Base-by-base conservation (phyloP, 1,140 invertebrate species). In the Heterodera schachtii region DNA sequence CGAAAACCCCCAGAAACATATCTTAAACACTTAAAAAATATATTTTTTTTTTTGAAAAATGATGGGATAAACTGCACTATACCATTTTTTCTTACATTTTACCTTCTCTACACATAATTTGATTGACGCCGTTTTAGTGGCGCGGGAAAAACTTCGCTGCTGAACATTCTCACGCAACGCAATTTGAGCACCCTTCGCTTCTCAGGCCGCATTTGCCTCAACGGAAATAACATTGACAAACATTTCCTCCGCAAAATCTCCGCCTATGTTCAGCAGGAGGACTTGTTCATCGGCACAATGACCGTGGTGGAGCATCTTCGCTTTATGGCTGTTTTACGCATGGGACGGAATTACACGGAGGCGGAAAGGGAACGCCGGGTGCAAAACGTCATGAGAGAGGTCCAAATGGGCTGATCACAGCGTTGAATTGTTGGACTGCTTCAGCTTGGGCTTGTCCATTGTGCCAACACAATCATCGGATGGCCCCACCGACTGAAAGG, bases 241-340 rank as follows among this genome's bases (percentile, higher is more conserved):
- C 49, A 75, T 9, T 84, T 46, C 19, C 74, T 86, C 21, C 71
- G 85, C 93, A 73, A 92, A 3, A 91, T 97, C 77, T 95, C 94
- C 81, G 96, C 95, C 0, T 98, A 98, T 87, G 95, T 98, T 0
- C 96, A 98, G 90, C 96, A 98, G 90, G 94, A 95, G 83, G 95
- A 97, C 90, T 90, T 96, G n/a, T 97, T 97, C 89, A 94, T 97
- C 80, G 95, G 94, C 1, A 95, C 94, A 0, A 91, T 97, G n/a
- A 97, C 95, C 0, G 95, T 96, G 3, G 92, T 92, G 78, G 96
- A 98, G 88, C 95, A 97, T 91, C 92, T 98, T 5, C 92, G 93
- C 13, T 97, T 97, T 88, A 95, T 96, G 94, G 82, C 82, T 21
- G 11, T 83, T 31, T 7, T 98, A 7, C 92, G 96, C 78, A 98